Base-by-base conservation (phyloP, 2,888 invertebrate genomes). In the Apeira syringaria region DNA sequence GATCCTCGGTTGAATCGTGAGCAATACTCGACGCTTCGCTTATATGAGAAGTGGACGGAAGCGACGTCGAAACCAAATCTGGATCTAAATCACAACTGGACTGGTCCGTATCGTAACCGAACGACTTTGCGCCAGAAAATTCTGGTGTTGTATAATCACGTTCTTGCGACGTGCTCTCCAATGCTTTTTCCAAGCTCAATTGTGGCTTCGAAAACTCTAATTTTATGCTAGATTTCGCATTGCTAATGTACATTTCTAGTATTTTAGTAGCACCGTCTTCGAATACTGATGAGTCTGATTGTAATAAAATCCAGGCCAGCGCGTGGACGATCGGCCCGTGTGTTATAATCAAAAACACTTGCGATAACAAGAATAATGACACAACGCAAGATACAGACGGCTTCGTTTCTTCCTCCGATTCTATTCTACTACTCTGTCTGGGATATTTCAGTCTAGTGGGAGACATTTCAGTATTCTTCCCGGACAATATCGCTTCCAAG, bases 301-400 rank as follows among this genome's bases (percentile, higher is more conserved):
- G 95, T 20, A 99, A 84, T 67, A 99, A 94, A 41, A 98, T 96
- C 92, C 97, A 95, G 25, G 98, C 97, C 54, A 99, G 81, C 3
- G 96, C 94, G 64, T 97, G 95, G 2, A 99, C 97, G 57, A 99
- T 92, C 0, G 98, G 97, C 1, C 94, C 93, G 75, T 99, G 97
- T 2, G 96, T 95, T 52, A 99, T 94, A 53, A 99, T 98, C 42
- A 99, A 91, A 87, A 99, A 99, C 30, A 99, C 98, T 92, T 98
- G 96, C 1, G 98, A 98, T 47, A 98, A 85, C 42, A 99, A 88
- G 87, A 97, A 99, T 47, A 99, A 86, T 0, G 98, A 94, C 2
- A 98, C 97, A 5, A 98, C 96, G 48, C 96, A 95, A 46, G 98
- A 97, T 0, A 98, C 95, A 49, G 95, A 94, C 2, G 94, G 94